Conservation (phyloP, 2,888 invertebrate species). For the Thereva nobilitata region DNA sequence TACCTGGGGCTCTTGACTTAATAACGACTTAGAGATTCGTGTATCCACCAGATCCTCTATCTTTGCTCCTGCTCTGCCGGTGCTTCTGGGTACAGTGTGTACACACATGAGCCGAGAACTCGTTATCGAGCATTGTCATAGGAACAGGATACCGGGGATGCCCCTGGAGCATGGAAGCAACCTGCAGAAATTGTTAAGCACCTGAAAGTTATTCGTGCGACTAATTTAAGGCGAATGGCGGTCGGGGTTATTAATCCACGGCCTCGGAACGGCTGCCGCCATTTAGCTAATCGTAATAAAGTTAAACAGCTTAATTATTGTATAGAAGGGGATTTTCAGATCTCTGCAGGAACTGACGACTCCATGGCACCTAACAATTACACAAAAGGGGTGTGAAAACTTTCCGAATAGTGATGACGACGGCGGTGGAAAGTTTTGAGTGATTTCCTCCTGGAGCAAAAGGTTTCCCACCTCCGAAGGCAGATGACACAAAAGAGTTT, state of each 20-base stretch:
- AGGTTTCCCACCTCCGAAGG: constrained; percentile 9
- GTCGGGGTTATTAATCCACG: constrained; percentile 24
- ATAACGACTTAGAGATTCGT: constrained; percentile 20
- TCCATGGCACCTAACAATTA: constrained; percentile 24
- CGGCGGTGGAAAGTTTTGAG: constrained; percentile 22
- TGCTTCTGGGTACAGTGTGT: background rate
- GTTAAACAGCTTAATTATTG: constrained; percentile 28
- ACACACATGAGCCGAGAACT: background rate
- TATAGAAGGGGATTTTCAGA: constrained; percentile 16
- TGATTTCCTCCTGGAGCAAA: constrained; percentile 13
- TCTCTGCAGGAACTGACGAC: background rate
- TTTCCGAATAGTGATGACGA: constrained; percentile 17
- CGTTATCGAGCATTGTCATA: constrained; percentile 19
- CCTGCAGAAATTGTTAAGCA: constrained; percentile 9
- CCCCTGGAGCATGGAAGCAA: constrained; percentile 13
- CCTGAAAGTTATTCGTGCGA: constrained; percentile 28
- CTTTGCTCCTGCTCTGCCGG: background rate
- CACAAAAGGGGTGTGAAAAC: constrained; percentile 16
- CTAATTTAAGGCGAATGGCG: constrained; percentile 26
- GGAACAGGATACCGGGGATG: background rate
- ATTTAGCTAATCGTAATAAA: constrained; percentile 28
- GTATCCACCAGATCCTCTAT: background rate
- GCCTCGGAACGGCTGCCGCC: constrained; percentile 4
- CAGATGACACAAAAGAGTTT: background rate
- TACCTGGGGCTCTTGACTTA: constrained; percentile 19